Evolutionary conservation across 2,888 invertebrate genomes (phyloP), one percentile per base, ranked within the genome.

Genomic region (Volucella zonaria): DNA sequence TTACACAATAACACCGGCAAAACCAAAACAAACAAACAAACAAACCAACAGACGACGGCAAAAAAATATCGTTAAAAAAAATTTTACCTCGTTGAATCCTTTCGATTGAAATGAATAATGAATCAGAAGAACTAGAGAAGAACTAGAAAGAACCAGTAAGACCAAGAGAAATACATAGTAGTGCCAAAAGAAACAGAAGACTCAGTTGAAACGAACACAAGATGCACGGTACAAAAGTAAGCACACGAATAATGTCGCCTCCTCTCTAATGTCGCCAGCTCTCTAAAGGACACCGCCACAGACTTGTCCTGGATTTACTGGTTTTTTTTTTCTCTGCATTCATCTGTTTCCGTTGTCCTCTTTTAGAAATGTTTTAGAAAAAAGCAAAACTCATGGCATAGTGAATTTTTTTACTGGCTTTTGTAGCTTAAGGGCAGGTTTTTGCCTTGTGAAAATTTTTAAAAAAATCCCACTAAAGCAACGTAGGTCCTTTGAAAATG

Each of bases 31-130:
- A 14, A 45, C 15, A 9, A 9, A 14, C 10, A 49, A 18, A 71
- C 18, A n/a, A 68, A 49, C 3, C 8, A 31, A 45, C 31, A 11
- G 38, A n/a, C 23, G 51, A 70, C 51, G 18, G 10, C 45, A 42
- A 49, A 56, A 40, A 49, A 54, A 56, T 15, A 64, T 47, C 4
- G 4, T 31, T 31, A 51, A 47, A 52, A 47, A 47, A 4, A 11
- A 45, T 18, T 15, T 11, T 59, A 15, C 12, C 59, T 51, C 62
- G 56, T 58, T 64, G 38, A 62, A 76, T 71, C 54, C 66, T 58
- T 77, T 71, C 58, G 51, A 73, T 64, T 49, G 70, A 77, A 77
- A 71, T 82, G 77, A 82, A 82, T 77, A 82, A 82, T 82, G 71
- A 71, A 77, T 71, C 61, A 42, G 56, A 70, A 58, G 42, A 74